Evolutionary conservation across 2,797 vertebrate species (phyloP).

Genomic region (Chelon labrosus): DNA sequence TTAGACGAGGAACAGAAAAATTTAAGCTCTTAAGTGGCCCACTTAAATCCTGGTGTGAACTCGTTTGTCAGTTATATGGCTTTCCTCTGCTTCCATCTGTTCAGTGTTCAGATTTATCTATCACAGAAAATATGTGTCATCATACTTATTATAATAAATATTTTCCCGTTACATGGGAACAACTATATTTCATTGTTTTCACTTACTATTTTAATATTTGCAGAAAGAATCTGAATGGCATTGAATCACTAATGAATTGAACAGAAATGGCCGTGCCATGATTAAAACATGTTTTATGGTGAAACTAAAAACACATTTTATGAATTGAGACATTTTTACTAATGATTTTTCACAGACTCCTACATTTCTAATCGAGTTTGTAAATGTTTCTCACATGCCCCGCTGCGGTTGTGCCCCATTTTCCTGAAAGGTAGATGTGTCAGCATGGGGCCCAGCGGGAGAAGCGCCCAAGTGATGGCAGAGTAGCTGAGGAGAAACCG

Average conservation of each 20-base stretch:
- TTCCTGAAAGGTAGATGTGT: slow-evolving; percentile 59
- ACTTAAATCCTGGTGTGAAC: no score
- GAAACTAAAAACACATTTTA: slow-evolving; percentile 2
- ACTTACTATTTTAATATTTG: not conserved
- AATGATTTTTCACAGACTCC: slow-evolving; percentile 32
- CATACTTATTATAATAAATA: no score
- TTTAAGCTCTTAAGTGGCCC: no score
- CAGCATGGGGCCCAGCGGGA: slow-evolving; percentile 47
- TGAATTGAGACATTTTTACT: slow-evolving; percentile 7
- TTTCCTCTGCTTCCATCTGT: no score
- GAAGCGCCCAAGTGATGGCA: slow-evolving; percentile 34
- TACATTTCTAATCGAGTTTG: slow-evolving; percentile 54
- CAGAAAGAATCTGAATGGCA: not conserved
- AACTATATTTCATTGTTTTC: not conserved
- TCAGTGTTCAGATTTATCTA: no score
- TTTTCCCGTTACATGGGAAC: not conserved
- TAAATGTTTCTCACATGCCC: slow-evolving; percentile 54
- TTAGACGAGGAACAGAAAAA: no score
- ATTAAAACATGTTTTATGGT: not conserved
- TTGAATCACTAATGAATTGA: not conserved
- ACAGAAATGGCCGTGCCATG: not conserved
- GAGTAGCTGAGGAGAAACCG: slow-evolving; percentile 24
- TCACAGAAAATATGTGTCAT: no score
- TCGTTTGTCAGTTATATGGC: no score
- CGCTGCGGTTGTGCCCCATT: slow-evolving; percentile 44